phyloP scores from a whole-genome alignment of 2,888 invertebrate species.

The Neoitamus cyanurus region DNA sequence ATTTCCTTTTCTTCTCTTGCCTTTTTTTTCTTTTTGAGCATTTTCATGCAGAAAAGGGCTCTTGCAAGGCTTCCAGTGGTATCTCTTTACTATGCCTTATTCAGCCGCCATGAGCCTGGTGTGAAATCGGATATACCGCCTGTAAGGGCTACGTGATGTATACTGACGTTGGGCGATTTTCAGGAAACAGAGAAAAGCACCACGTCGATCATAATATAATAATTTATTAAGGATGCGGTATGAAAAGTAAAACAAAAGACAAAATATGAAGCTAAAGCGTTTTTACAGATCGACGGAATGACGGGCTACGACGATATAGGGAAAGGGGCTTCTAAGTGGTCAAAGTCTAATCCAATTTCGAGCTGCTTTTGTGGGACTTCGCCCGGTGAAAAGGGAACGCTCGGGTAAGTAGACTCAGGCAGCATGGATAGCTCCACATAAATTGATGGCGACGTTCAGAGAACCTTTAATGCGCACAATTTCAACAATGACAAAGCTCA shows the following conservation, averaged over 20 bases:
- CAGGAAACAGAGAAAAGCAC: constrained; percentile 7
- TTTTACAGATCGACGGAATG: background rate
- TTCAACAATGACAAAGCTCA: background rate
- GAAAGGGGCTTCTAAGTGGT: constrained; percentile 3
- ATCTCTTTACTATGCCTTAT: background rate
- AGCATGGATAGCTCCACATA: background rate
- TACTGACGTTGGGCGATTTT: background rate
- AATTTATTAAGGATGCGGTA: constrained; percentile 6
- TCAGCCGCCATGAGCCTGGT: background rate
- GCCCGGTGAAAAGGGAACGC: background rate
- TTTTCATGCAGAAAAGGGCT: background rate
- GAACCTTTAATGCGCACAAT: background rate
- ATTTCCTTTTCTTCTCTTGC: background rate
- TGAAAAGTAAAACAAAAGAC: background rate
- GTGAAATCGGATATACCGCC: constrained; percentile 9
- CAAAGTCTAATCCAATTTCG: constrained; percentile 22
- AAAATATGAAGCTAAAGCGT: background rate
- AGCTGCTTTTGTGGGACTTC: constrained; percentile 3
- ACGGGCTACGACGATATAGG: background rate
- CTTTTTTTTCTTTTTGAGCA: background rate
- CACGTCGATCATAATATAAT: background rate
- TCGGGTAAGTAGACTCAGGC: background rate
- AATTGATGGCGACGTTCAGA: background rate
- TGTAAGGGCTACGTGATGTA: background rate
- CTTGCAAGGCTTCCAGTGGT: constrained; percentile 10